These are phyloP conservation scores for Drosophila grimshawi DNA, from an alignment of 1,140 invertebrate species.

Conservation along the genomic window DNA sequence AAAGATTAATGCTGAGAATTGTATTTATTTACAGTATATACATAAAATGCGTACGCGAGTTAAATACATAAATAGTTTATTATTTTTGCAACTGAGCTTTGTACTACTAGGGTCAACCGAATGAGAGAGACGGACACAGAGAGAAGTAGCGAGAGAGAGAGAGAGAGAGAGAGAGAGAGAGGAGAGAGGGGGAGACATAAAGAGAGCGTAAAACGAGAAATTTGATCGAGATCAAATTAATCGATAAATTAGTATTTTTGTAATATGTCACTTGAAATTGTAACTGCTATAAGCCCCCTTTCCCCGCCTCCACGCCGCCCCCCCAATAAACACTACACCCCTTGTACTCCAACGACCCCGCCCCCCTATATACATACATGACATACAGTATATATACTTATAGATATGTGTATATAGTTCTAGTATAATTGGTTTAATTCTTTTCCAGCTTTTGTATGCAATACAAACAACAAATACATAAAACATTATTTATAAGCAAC, in stretches of 20 bases:
- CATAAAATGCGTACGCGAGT: background rate
- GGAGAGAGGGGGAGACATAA: background rate
- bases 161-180: slow-evolving; percentile 13
- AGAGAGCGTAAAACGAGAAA: background rate
- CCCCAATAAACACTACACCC: background rate
- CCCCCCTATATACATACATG: slow-evolving; percentile 7
- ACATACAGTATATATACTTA: slow-evolving; percentile 19
- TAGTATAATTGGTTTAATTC: slow-evolving; percentile 49
- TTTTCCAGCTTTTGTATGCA: slow-evolving; percentile 38
- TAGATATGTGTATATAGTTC: slow-evolving; percentile 31
- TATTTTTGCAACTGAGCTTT: slow-evolving; percentile 25
- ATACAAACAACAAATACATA: slow-evolving; percentile 33
- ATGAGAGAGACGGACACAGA: slow-evolving; percentile 2
- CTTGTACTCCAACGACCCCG: background rate
- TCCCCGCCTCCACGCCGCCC: background rate
- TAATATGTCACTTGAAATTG: slow-evolving; percentile 58
- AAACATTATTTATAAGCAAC: slow-evolving; percentile 40
- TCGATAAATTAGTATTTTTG: slow-evolving; percentile 51
- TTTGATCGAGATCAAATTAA: slow-evolving; percentile 23
- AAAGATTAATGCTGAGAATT: slow-evolving; percentile 23
- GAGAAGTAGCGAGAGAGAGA: background rate
- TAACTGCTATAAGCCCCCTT: slow-evolving; percentile 39
- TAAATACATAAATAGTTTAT: slow-evolving; percentile 15
- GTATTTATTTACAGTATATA: slow-evolving; percentile 41
- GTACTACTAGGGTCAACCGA: background rate